Conservation (phyloP, 2,797 vertebrate species). For the Amblyopsis hoosieri region DNA sequence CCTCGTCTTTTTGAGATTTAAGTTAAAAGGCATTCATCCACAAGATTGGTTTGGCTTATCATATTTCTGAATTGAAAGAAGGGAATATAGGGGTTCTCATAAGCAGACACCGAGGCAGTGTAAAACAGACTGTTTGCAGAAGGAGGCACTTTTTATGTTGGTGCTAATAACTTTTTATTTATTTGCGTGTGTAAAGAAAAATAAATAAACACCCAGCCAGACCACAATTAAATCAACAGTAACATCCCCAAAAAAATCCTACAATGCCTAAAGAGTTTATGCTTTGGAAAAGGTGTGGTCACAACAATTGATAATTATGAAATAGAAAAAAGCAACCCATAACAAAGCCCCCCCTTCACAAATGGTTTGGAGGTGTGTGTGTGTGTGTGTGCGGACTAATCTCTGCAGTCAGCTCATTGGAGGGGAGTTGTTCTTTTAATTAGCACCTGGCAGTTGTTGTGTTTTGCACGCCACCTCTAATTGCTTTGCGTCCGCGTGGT, state of each 20-base stretch:
- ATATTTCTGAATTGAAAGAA: constrained; percentile 54
- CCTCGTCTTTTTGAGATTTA: constrained; percentile 69
- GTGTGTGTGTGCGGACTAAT: constrained; percentile 23
- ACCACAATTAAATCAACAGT: constrained; percentile 15
- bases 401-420: constrained; percentile 57
- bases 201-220: background rate
- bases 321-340: background rate
- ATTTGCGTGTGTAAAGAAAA: background rate
- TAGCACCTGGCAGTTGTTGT: constrained; percentile 74
- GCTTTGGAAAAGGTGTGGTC: background rate
- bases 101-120: constrained; percentile 22
- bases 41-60: constrained; percentile 73
- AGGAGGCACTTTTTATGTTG: background rate
- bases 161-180: constrained; percentile 14
- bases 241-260: background rate
- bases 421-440: constrained; percentile 78
- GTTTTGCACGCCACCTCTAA: constrained; percentile 79
- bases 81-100: constrained; percentile 51
- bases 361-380: background rate
- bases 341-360: background rate
- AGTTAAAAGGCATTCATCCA: constrained; percentile 73
- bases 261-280: background rate
- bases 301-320: background rate
- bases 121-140: constrained; percentile 46
- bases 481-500: constrained; percentile 74